These are phyloP conservation scores for Sarcophaga subvicina DNA, from an alignment of 2,888 invertebrate species.

Conservation along the genomic window DNA sequence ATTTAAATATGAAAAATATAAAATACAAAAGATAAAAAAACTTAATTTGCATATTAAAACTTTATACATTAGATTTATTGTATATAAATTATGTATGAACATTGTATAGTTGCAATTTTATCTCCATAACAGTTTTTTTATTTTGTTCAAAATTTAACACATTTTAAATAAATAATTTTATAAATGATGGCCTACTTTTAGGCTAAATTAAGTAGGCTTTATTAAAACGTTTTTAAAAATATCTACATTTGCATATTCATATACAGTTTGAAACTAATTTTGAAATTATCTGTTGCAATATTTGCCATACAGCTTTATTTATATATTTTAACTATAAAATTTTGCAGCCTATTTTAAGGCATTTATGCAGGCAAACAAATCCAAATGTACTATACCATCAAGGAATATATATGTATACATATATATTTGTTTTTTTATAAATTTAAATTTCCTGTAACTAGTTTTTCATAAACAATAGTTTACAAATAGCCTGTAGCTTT, in stretches of 20 bases:
- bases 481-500: background rate
- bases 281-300: background rate
- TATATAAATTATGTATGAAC: too few species aligned
- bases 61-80: too few species aligned
- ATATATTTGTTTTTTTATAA: background rate
- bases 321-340: background rate
- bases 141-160: background rate
- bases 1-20: too few species aligned
- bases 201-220: background rate
- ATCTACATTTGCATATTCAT: too few species aligned
- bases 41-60: too few species aligned
- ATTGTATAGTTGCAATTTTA: background rate
- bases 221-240: background rate
- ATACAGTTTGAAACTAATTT: background rate
- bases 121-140: background rate
- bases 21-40: too few species aligned
- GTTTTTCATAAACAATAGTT: background rate
- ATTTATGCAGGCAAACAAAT: background rate
- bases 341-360: background rate
- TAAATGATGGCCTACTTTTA: slow-evolving; percentile 6
- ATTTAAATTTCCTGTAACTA: background rate
- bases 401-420: background rate
- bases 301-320: background rate
- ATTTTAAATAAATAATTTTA: slow-evolving; percentile 8
- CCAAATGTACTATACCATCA: background rate